Evolutionary conservation across 2,888 invertebrate species (phyloP), one percentile per base, ranked within the genome.

Genomic region (Sialis fuliginosa): DNA sequence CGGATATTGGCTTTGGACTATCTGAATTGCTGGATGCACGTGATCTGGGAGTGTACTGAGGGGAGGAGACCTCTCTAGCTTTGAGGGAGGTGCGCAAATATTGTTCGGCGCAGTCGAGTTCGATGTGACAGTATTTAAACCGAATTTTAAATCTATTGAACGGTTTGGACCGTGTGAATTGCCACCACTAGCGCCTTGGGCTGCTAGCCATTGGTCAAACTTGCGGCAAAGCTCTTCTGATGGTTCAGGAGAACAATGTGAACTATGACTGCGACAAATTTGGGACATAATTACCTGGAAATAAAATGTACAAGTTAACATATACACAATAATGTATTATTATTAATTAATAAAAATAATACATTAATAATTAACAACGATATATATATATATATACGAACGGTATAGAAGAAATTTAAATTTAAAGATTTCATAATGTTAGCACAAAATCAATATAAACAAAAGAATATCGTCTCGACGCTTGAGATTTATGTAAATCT

Each of bases 161-260:
- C 63, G 39, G 8, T 57, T 56, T 6, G 59, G 56, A 34, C 61
- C 62, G 1, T 63, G 61, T 9, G 70, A 69, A 53, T 4, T 69
- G 66, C 1, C 70, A 34, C 74, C 67, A 0, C 80, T 77, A 9
- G 78, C 77, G 44, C 82, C 74, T 59, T 85, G 85, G 48, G 79
- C 73, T 40, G 77, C 75, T 79, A 86, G 88, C 93, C 93, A 93
- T 48, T 85, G 81, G 60, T 93, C 91, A 64, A 93, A 93, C 62
- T 88, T 87, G 49, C 87, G 73, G 31, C 86, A 78, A 58, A 81
- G 77, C 45, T 92, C 92, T 54, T 91, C 91, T 1, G 81, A 76
- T 6, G 84, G 77, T 55, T 88, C 87, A 42, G 80, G 75, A 4
- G 80, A 75, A 30, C 79, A 76, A 7, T 75, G 70, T 58, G 79